These are phyloP conservation scores for Tetrax tetrax DNA, from an alignment of 2,113 vertebrate genomes.

Conservation along the genomic window DNA sequence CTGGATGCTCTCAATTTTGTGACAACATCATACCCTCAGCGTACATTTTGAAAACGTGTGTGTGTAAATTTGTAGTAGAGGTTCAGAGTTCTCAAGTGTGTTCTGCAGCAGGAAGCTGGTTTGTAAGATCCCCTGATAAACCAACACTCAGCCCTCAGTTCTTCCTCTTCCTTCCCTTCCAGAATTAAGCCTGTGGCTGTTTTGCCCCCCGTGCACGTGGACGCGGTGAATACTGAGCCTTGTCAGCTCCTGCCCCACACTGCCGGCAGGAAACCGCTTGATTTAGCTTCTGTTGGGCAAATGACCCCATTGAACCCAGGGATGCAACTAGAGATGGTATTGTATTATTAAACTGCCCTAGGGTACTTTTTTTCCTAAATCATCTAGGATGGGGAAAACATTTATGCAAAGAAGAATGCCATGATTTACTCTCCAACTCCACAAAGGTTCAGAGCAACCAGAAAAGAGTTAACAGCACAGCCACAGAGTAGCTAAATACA, in stretches of 20 bases:
- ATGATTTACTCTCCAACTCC: not conserved
- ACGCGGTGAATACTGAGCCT: not conserved
- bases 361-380: not conserved
- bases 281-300: not conserved
- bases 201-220: not conserved
- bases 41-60: accelerated
- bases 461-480: slow-evolving; percentile 32
- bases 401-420: not conserved
- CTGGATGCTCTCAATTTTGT: accelerated
- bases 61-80: not conserved
- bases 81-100: not conserved
- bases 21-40: accelerated
- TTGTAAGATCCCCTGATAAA: not conserved
- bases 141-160: not conserved
- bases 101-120: not conserved
- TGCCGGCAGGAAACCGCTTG: not conserved
- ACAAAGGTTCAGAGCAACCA: not conserved
- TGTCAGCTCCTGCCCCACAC: not conserved
- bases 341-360: not conserved
- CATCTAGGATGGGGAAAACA: not conserved
- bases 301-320: not conserved
- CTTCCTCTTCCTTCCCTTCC: not conserved
- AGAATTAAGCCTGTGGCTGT: not conserved
- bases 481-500: slow-evolving; percentile 27
- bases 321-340: not conserved